These are phyloP conservation scores for Salmo trutta DNA, from an alignment of 2,797 vertebrate species.

Conservation along the genomic window DNA sequence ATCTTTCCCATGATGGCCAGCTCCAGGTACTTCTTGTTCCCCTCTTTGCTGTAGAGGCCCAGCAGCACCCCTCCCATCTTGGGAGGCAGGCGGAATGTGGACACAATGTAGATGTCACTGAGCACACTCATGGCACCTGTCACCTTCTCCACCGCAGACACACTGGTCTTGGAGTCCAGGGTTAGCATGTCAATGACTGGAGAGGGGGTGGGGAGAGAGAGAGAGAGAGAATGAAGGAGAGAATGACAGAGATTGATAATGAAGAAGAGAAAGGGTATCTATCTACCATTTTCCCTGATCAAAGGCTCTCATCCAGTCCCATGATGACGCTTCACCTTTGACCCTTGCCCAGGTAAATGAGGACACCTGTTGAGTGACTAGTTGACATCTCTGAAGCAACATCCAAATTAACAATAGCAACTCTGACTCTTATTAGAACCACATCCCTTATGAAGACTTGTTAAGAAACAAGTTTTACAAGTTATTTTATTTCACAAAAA, in stretches of 20 bases:
- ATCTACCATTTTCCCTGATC: neutral
- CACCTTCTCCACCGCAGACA: slow-evolving; percentile 82
- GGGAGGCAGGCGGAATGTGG: slow-evolving; percentile 85
- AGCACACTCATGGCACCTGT: slow-evolving; percentile 78
- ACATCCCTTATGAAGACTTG: neutral
- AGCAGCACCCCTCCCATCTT: slow-evolving; percentile 89
- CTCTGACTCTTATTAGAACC: neutral
- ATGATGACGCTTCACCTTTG: neutral
- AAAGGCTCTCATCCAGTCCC: slow-evolving; percentile 3
- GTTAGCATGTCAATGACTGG: slow-evolving; percentile 89
- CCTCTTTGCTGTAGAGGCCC: slow-evolving; percentile 89
- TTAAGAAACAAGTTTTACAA: too few relatives aligned
- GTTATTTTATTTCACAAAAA: too few relatives aligned
- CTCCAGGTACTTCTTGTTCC: slow-evolving; percentile 94
- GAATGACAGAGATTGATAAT: slow-evolving; percentile 4
- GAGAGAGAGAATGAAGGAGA: neutral
- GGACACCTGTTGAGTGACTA: slow-evolving; percentile 13
- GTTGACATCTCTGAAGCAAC: slow-evolving; percentile 3
- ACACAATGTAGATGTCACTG: slow-evolving; percentile 86
- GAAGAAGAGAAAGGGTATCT: neutral
- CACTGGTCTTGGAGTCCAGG: slow-evolving; percentile 83
- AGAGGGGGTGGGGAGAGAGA: slow-evolving; percentile 19
- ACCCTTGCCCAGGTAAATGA: slow-evolving; percentile 1
- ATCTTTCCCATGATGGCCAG: slow-evolving; percentile 90
- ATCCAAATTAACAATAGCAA: neutral